Evolutionary conservation across 2,888 invertebrate species (phyloP).

Genomic region (Clitarchus hookeri): DNA sequence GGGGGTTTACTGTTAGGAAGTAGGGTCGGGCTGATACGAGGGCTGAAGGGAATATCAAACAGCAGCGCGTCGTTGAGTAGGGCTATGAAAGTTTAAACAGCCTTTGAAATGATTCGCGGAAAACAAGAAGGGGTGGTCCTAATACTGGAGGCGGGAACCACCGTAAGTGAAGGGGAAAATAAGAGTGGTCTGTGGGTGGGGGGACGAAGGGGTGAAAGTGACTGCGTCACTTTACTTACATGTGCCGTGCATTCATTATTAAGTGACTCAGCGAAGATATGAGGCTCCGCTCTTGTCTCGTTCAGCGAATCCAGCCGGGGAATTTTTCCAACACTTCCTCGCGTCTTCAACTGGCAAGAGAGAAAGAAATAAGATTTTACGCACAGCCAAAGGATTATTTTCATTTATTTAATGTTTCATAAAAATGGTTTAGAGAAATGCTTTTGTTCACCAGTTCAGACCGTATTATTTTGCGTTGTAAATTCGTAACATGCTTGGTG

Average conservation of each 20-base stretch:
- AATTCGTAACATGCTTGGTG: too few species aligned
- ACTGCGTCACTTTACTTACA: neutral
- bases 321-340: too few species aligned
- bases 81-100: neutral
- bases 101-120: slow-evolving; percentile 8
- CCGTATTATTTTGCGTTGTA: too few species aligned
- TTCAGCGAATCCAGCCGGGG: too few species aligned
- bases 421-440: too few species aligned
- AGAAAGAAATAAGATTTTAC: too few species aligned
- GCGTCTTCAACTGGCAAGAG: too few species aligned
- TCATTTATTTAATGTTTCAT: too few species aligned
- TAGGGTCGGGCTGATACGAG: neutral
- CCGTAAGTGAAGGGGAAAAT: neutral
- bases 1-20: neutral
- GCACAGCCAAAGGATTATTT: too few species aligned
- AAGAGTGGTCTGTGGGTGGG: neutral
- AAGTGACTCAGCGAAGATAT: neutral
- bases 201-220: neutral
- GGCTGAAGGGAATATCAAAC: slow-evolving; percentile 14
- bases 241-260: neutral
- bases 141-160: neutral
- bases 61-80: neutral
- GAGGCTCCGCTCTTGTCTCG: neutral
- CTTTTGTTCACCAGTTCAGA: too few species aligned
- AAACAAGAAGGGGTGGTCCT: neutral